Conservation (phyloP, 2,888 invertebrate species). For the Drosophila formosana region DNA sequence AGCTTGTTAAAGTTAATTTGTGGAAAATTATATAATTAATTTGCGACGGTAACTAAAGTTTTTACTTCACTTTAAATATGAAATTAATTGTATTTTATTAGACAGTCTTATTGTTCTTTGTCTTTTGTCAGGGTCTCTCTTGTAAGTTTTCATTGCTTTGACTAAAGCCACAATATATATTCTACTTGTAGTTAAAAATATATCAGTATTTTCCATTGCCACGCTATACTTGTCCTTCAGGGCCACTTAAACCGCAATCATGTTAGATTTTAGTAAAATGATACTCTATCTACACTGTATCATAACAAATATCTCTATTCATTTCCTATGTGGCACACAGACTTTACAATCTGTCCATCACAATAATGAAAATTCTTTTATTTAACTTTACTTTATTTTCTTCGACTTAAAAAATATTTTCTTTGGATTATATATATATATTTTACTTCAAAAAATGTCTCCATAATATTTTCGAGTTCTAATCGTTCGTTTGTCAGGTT, state of each 20-base stretch:
- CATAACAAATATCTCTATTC: neutral
- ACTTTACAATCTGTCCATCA: too few relatives aligned
- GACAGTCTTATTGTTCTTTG: neutral
- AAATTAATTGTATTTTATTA: neutral
- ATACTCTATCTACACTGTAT: neutral
- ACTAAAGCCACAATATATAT: constrained; percentile 20
- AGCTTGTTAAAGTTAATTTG: neutral
- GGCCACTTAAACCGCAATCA: constrained; percentile 21
- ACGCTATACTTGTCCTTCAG: constrained; percentile 13
- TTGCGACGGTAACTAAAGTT: neutral
- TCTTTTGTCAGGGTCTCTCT: neutral
- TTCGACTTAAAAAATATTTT: too few relatives aligned
- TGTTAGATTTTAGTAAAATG: neutral
- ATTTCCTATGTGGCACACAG: neutral
- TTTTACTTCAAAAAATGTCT: too few relatives aligned
- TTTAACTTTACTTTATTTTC: too few relatives aligned
- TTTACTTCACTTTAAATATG: neutral
- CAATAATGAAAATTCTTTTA: too few relatives aligned
- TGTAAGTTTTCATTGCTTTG: constrained; percentile 8
- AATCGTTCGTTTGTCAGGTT: too few relatives aligned
- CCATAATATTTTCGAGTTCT: too few relatives aligned
- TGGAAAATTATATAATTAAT: too few relatives aligned
- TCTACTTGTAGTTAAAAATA: neutral
- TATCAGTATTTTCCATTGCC: constrained; percentile 8
- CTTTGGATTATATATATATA: too few relatives aligned